These are phyloP conservation scores for Malthinus flaveolus DNA, from an alignment of 2,888 invertebrate species.

Conservation along the genomic window DNA sequence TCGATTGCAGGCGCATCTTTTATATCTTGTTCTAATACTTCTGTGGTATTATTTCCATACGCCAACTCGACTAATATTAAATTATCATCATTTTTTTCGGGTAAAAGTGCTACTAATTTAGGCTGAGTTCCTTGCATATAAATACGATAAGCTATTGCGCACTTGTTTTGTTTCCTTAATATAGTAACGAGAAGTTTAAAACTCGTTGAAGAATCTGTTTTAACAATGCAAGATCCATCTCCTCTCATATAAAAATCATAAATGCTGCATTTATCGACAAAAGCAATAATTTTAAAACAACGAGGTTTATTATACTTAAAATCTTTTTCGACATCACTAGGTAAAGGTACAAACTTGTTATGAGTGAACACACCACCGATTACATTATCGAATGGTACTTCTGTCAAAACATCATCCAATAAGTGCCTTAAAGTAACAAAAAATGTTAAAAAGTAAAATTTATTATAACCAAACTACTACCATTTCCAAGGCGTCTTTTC, in stretches of 20 bases:
- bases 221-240: conserved; percentile 8
- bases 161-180: conserved; percentile 11
- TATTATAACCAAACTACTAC: conserved; percentile 2
- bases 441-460: background rate
- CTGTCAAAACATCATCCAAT: conserved; percentile 4
- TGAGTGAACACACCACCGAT: conserved; percentile 17
- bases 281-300: conserved; percentile 21
- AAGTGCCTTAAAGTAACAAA: conserved; percentile 10
- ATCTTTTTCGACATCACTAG: conserved; percentile 10
- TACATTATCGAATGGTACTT: conserved; percentile 14
- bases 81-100: background rate
- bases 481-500: conserved; percentile 4
- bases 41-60: background rate
- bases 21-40: conserved; percentile 7
- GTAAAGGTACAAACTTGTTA: conserved; percentile 15
- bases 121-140: conserved; percentile 16
- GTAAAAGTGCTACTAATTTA: conserved; percentile 14
- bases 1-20: conserved; percentile 1
- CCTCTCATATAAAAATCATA: conserved; percentile 8
- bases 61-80: conserved; percentile 10
- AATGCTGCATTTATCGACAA: conserved; percentile 10
- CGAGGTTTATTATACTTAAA: conserved; percentile 15
- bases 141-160: conserved; percentile 9
- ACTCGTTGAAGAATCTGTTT: background rate
- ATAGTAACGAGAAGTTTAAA: conserved; percentile 5